Percentiles rank a stretch among this genome's conserved stretches.
Conservation (phyloP, 2,113 vertebrate genomes). For the Saguinus imperator region DNA sequence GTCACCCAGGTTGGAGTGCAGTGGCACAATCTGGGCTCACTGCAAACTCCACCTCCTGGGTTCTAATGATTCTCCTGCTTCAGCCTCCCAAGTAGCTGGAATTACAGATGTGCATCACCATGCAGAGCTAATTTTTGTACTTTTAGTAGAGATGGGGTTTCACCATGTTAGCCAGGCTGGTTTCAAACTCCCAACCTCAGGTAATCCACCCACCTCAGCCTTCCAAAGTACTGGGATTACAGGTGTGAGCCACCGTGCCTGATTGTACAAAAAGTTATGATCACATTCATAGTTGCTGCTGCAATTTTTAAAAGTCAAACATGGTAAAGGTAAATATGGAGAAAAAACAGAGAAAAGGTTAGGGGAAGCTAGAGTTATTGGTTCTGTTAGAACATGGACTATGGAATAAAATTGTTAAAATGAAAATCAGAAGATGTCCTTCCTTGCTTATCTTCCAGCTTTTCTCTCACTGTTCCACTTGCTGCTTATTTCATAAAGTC, state of each 20-base stretch:
- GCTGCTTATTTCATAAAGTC: not conserved
- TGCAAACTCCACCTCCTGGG: no score
- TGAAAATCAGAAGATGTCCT: not conserved
- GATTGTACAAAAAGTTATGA: not conserved
- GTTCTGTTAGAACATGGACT: not conserved
- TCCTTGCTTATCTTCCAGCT: not conserved
- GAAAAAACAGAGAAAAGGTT: not conserved
- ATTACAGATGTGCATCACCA: no score
- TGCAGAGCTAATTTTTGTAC: no score
- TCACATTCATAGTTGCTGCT: not conserved
- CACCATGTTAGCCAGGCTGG: no score
- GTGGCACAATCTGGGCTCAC: no score
- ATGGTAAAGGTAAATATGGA: not conserved
- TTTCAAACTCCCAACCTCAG: no score
- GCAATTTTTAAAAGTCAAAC: not conserved
- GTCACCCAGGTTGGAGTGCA: no score
- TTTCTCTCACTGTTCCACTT: not conserved
- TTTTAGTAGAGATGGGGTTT: no score
- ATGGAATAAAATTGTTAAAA: not conserved
- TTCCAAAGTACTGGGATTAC: no score
- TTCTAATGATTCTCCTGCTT: no score
- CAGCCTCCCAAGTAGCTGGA: no score
- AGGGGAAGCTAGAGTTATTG: rapidly evolving
- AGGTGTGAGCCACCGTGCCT: not conserved
- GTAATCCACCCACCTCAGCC: no score